A percentile compares a stretch with the other conserved stretches of the same genome.
These are phyloP conservation scores for Clarias laeviceps DNA, from an alignment of 2,797 vertebrate genomes.

Conservation along the genomic window DNA sequence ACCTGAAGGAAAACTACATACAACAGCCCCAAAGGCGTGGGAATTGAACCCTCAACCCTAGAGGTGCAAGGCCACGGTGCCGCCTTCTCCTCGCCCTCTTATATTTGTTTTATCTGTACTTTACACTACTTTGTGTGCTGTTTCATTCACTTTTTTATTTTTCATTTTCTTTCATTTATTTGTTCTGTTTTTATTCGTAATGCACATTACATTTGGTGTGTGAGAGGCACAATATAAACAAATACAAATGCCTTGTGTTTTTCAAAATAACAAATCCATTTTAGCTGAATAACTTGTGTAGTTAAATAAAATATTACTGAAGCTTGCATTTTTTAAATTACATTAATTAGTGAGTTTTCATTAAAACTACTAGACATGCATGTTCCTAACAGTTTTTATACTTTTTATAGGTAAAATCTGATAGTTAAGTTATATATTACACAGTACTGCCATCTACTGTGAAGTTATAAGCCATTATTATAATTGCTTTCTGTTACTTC, in stretches of 20 bases:
- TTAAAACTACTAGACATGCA: neutral
- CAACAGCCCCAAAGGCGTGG: no score
- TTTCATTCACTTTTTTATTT: neutral
- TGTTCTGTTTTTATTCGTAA: neutral
- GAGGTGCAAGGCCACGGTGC: no score
- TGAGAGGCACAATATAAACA: neutral
- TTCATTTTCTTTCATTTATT: neutral
- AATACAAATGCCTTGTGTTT: neutral
- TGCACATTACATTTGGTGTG: neutral
- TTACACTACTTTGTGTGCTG: neutral
- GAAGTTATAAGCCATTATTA: neutral
- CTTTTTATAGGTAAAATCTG: neutral
- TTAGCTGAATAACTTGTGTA: neutral
- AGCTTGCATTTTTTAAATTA: neutral
- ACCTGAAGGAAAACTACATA: no score
- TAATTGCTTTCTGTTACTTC: neutral
- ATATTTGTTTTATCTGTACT: neutral
- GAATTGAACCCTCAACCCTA: no score
- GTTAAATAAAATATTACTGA: neutral
- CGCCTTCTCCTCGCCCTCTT: no score
- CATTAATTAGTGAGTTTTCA: neutral
- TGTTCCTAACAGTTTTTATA: neutral
- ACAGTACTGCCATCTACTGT: slow-evolving; percentile 14
- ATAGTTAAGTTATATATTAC: neutral
- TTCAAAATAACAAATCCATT: neutral